These are phyloP conservation scores for Phaethon lepturus DNA, from an alignment of 2,113 vertebrate species.

Conservation along the genomic window DNA sequence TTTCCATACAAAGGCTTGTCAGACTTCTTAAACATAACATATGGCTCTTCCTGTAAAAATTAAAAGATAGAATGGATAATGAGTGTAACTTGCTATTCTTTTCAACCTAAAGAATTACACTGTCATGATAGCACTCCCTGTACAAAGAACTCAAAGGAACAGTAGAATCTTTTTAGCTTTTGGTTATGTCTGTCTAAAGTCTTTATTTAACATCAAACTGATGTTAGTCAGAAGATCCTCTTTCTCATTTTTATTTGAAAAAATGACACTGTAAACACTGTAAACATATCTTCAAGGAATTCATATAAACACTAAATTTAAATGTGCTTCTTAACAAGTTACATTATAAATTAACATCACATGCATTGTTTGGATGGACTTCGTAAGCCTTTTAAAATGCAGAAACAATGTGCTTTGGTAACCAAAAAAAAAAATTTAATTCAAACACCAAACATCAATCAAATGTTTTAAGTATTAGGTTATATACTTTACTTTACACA, in stretches of 20 bases:
- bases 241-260: neutral
- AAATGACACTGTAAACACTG: neutral
- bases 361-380: neutral
- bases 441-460: neutral
- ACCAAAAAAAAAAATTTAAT: neutral
- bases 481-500: neutral
- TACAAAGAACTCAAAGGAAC: neutral
- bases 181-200: neutral
- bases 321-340: neutral
- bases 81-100: neutral
- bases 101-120: neutral
- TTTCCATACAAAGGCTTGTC: constrained; percentile 97
- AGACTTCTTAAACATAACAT: constrained; percentile 98
- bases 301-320: neutral
- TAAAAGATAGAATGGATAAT: neutral
- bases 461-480: neutral
- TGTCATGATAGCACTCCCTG: neutral
- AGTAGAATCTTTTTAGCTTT: neutral
- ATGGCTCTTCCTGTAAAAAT: constrained; percentile 91
- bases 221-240: neutral
- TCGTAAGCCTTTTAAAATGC: neutral
- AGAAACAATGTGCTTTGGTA: neutral
- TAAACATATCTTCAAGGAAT: neutral
- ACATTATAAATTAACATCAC: neutral
- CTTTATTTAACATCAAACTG: neutral